Conservation (phyloP, 1,140 invertebrate genomes). For the Drosophila hydei region DNA sequence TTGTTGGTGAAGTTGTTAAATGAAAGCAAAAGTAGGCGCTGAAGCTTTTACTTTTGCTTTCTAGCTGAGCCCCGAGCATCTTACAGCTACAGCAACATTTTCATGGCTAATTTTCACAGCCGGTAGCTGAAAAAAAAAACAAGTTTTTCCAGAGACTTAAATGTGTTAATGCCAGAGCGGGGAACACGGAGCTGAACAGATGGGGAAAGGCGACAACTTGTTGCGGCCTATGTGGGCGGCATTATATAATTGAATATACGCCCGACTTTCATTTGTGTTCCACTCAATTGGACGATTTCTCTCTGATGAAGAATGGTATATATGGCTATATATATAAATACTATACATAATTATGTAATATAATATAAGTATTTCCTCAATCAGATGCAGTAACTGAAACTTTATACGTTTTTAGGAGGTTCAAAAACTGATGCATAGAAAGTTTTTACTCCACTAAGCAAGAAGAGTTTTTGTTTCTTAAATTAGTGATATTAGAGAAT, state of each 20-base stretch:
- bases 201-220: conserved; percentile 5
- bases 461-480: too few relatives aligned
- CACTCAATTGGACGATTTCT: conserved; percentile 44
- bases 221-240: conserved; percentile 28
- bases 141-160: conserved; percentile 60
- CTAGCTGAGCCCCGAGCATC: conserved; percentile 41
- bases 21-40: conserved; percentile 71
- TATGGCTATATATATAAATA: neutral
- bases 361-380: too few relatives aligned
- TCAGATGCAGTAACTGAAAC: too few relatives aligned
- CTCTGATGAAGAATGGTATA: conserved; percentile 17
- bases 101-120: conserved; percentile 64
- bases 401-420: too few relatives aligned
- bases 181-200: neutral
- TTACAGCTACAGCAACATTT: conserved; percentile 58
- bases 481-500: too few relatives aligned
- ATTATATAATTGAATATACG: conserved; percentile 43
- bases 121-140: conserved; percentile 21
- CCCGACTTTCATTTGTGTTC: conserved; percentile 42
- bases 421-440: too few relatives aligned
- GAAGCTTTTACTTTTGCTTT: conserved; percentile 63
- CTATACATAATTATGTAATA: too few relatives aligned
- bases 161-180: conserved; percentile 41
- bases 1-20: conserved; percentile 38
- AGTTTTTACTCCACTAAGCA: too few relatives aligned